Base-by-base conservation (phyloP, 2,113 vertebrate species). In the Pleuronectes platessa region DNA sequence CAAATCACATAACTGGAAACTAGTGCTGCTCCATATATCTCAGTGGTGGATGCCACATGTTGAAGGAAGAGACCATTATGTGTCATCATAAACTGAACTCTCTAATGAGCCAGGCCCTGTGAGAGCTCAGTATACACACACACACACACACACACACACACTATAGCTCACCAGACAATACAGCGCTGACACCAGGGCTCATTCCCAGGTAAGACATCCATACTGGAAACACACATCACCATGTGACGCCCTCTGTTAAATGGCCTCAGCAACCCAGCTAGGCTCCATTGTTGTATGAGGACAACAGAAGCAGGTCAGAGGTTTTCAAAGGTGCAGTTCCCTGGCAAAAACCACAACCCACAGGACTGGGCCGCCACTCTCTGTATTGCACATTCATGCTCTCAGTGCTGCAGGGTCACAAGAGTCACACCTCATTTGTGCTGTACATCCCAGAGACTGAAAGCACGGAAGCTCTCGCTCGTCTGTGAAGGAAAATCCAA, bases 91-190 rank as follows among this genome's bases (percentile, higher is more conserved):
- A 76, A 77, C 55, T 63, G 24, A 69, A 49, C 14, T 61, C 74
- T 76, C 62, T 72, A 82, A 84, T 83, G 75, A 89, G 75, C 56
- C 23, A n/a, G 49, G 61, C 2, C 61, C 66, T 75, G n/a, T 55
- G 62, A 73, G 82, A 76, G 71, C 55, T 37, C 63, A 14, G 60
- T 26, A 13, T 64, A 42, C 54, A 42, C 49, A 35, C 12, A 81
- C 54, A 35, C 15, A 78, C 47, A 42, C 49, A 35, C 12, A 42
- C 54, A 42, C 49, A 35, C 12, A 81, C 54, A 35, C 15, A 78
- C 47, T 40, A 26, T 49, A 83, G 49, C 79, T 45, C 31, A 20
- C 37, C 56, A 74, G 59, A 83, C 68, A 47, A 61, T 68, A 54
- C 26, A 31, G 23, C 27, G 18, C 24, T 47, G 67, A 82, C 63